Conservation (phyloP, 2,113 vertebrate genomes). For the Dicentrarchus labrax region DNA sequence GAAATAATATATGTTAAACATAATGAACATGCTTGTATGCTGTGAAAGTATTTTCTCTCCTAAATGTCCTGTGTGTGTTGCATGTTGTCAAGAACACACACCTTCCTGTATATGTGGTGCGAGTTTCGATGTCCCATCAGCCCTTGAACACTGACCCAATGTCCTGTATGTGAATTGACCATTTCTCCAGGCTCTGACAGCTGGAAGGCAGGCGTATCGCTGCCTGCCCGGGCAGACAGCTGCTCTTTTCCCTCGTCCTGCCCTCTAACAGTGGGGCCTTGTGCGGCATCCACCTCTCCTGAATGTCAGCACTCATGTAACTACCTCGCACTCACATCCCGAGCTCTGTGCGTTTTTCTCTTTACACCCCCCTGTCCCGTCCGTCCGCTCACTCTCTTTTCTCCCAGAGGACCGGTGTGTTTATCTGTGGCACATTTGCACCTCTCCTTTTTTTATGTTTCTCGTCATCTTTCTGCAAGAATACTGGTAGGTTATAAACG, state of each 20-base stretch:
- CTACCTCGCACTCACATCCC: constrained; percentile 40
- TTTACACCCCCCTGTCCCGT: background rate
- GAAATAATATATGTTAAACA: background rate
- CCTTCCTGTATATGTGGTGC: constrained; percentile 49
- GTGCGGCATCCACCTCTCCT: constrained; percentile 57
- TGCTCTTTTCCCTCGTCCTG: constrained; percentile 64
- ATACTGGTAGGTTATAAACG: constrained; percentile 42
- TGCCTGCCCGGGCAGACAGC: constrained; percentile 65
- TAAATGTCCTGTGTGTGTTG: constrained; percentile 24
- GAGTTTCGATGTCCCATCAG: constrained; percentile 47
- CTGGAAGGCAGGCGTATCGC: constrained; percentile 55
- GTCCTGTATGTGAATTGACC: constrained; percentile 76
- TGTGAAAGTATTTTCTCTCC: background rate
- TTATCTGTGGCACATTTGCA: constrained; percentile 67
- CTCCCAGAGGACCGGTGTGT: constrained; percentile 47
- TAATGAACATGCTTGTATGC: background rate
- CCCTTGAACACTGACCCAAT: constrained; percentile 77
- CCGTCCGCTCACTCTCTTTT: background rate
- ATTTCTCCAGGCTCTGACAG: constrained; percentile 75
- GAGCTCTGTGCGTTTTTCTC: constrained; percentile 6
- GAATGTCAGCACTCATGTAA: constrained; percentile 66
- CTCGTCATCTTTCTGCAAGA: constrained; percentile 49
- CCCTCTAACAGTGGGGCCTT: constrained; percentile 72
- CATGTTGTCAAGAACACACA: constrained; percentile 40
- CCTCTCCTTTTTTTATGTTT: constrained; percentile 67